Percentiles rank a stretch among this genome's conserved stretches.
Evolutionary conservation across 2,888 invertebrate genomes (phyloP).

Genomic region (Oxyteleia sp.): DNA sequence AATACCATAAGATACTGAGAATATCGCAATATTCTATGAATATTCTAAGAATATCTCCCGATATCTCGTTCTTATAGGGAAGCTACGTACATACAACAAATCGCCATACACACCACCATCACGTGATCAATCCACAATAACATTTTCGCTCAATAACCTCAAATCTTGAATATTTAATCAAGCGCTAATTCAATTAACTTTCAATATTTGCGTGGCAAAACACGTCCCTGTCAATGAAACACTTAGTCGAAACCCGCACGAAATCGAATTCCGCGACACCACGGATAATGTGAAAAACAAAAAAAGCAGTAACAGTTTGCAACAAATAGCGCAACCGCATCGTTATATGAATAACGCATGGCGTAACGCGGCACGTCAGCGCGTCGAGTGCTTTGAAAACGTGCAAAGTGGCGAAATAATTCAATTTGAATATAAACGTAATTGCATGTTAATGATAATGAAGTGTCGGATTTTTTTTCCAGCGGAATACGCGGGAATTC

Average conservation of each 20-base stretch:
- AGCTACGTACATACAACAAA: too few species aligned
- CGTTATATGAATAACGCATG: constrained; percentile 31
- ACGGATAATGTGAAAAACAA: constrained; percentile 1
- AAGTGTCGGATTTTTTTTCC: constrained; percentile 17
- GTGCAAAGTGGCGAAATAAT: constrained; percentile 31
- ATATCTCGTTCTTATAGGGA: too few species aligned
- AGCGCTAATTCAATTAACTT: constrained; percentile 25
- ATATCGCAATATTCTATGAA: too few species aligned
- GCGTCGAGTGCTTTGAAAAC: not conserved
- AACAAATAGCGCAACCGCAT: constrained; percentile 15
- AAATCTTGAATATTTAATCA: too few species aligned
- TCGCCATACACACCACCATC: too few species aligned
- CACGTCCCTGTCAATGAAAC: too few species aligned
- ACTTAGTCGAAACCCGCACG: not conserved
- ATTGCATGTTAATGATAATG: constrained; percentile 41
- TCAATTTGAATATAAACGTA: constrained; percentile 40
- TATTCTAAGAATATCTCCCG: too few species aligned
- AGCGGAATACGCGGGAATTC: constrained; percentile 28
- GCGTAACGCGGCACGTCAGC: constrained; percentile 1
- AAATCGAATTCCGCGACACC: not conserved
- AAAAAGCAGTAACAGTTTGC: constrained; percentile 27
- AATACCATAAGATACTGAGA: too few species aligned
- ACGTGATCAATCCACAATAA: too few species aligned
- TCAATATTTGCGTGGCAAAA: not conserved
- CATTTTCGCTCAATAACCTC: too few species aligned